Evolutionary conservation across 1,140 invertebrate species (phyloP).

Genomic region (Heliconius himera): DNA sequence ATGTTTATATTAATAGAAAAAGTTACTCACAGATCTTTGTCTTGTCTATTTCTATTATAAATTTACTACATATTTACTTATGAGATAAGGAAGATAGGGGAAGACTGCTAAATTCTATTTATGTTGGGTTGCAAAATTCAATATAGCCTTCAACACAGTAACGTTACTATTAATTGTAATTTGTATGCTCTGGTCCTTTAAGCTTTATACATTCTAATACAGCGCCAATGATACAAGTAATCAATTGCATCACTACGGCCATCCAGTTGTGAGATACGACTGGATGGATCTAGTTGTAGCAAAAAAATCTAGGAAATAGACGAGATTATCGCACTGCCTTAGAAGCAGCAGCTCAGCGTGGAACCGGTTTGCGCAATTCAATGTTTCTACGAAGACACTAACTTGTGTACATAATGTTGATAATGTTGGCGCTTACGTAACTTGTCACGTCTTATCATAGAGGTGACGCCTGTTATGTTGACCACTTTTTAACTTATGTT

Average conservation of each 20-base stretch:
- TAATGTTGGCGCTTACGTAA: slow-evolving; percentile 39
- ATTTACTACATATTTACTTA: background rate
- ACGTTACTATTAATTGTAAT: background rate
- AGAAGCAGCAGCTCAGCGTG: slow-evolving; percentile 18
- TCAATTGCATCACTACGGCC: background rate
- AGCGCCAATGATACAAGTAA: background rate
- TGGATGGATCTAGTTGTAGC: background rate
- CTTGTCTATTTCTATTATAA: no score
- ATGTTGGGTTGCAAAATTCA: background rate
- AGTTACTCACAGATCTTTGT: background rate
- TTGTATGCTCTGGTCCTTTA: background rate
- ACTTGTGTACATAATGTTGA: slow-evolving; percentile 40
- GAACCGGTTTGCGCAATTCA: slow-evolving; percentile 43
- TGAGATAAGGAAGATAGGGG: background rate
- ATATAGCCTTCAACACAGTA: background rate
- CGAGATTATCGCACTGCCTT: slow-evolving; percentile 33
- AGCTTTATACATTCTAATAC: background rate
- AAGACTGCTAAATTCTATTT: background rate
- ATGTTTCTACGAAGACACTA: slow-evolving; percentile 40
- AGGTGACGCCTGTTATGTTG: slow-evolving; percentile 25
- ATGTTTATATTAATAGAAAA: slow-evolving; percentile 11
- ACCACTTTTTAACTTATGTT: slow-evolving; percentile 30
- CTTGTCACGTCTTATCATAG: slow-evolving; percentile 40
- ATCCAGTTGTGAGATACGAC: background rate
- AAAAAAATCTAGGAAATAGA: slow-evolving; percentile 24